Evolutionary conservation across 2,113 vertebrate genomes (phyloP).

Genomic region (Sceloporus undulatus): DNA sequence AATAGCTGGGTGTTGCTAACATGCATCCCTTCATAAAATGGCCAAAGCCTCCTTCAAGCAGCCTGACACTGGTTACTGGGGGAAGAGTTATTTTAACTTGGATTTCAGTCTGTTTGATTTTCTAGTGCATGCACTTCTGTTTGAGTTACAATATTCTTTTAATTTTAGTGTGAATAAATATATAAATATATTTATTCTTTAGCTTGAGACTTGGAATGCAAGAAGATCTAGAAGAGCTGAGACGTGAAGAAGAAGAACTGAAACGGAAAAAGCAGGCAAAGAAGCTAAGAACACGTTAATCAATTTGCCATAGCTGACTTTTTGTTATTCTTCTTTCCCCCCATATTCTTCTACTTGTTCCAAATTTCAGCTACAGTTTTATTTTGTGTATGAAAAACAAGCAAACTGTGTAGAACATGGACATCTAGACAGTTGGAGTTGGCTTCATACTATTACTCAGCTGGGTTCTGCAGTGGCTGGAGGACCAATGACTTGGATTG

Average conservation of each 20-base stretch:
- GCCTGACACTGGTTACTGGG: no score
- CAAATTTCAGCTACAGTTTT: conserved; percentile 66
- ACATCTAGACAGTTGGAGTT: conserved; percentile 60
- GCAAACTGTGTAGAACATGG: conserved; percentile 66
- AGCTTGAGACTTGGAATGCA: conserved; percentile 90
- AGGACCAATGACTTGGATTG: neutral
- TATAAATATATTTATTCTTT: conserved; percentile 42
- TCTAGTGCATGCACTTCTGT: neutral
- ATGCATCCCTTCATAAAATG: neutral
- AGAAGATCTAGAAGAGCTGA: conserved; percentile 91
- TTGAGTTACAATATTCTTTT: neutral
- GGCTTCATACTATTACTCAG: neutral
- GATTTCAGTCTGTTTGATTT: neutral
- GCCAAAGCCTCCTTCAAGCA: no score
- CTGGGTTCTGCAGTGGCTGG: neutral
- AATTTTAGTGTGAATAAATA: neutral
- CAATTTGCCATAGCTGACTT: conserved; percentile 57
- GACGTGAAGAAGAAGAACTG: conserved; percentile 86
- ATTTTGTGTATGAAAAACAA: conserved; percentile 69
- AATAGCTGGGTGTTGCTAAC: neutral
- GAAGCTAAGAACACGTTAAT: conserved; percentile 83
- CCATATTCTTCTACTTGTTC: conserved; percentile 57
- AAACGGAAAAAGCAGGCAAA: conserved; percentile 80
- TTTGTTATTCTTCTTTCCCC: conserved; percentile 37
- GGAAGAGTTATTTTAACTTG: no score